Evolutionary conservation across 2,888 invertebrate species (phyloP).

Genomic region (Ophraella communa): DNA sequence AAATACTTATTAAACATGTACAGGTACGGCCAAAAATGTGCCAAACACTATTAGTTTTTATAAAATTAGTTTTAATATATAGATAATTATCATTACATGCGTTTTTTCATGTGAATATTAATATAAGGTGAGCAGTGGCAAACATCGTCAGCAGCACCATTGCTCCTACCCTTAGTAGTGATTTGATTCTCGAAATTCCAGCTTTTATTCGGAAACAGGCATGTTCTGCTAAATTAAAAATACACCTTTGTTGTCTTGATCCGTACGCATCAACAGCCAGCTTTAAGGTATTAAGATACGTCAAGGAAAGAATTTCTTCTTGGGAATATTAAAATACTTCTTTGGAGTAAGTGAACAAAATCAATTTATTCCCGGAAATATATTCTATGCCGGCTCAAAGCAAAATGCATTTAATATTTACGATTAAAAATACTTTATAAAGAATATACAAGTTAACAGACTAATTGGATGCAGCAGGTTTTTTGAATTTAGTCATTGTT

Average conservation of each 20-base stretch:
- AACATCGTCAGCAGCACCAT: not conserved
- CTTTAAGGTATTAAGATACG: conserved; percentile 20
- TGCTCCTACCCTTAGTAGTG: not conserved
- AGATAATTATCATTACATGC: too few species aligned
- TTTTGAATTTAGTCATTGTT: not conserved
- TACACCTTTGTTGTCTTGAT: conserved; percentile 26
- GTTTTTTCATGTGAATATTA: too few species aligned
- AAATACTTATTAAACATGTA: too few species aligned
- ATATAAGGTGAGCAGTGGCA: not conserved
- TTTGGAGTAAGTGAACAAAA: not conserved
- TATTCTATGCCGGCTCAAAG: not conserved
- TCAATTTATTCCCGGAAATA: conserved; percentile 13
- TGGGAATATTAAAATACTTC: conserved; percentile 22
- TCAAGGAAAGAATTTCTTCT: conserved; percentile 18
- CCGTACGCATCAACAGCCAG: conserved; percentile 16
- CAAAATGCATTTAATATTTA: not conserved
- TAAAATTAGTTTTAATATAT: too few species aligned
- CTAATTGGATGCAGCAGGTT: not conserved
- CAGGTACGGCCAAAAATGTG: too few species aligned
- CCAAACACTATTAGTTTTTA: too few species aligned
- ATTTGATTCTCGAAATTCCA: conserved; percentile 20
- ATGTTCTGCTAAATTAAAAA: conserved; percentile 22
- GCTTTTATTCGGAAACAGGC: conserved; percentile 12
- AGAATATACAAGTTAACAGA: not conserved
- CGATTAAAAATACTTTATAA: not conserved